Percentiles rank a stretch among this genome's conserved stretches.
These are phyloP conservation scores for Drosophila rubida DNA, from an alignment of 2,888 invertebrate genomes.

Conservation along the genomic window DNA sequence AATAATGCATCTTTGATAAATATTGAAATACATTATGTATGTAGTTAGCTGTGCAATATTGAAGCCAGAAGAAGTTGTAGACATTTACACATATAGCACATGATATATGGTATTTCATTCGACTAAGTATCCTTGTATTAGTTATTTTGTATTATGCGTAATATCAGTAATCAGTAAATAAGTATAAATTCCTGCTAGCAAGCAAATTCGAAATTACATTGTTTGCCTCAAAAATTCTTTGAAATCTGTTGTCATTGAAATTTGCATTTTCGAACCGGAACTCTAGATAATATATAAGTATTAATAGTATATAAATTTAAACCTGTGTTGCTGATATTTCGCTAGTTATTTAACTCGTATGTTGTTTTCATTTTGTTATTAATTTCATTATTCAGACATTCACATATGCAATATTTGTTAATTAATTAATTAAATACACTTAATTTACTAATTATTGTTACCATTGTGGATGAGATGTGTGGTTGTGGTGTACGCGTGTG, in stretches of 20 bases:
- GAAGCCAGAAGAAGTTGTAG: slow-evolving; percentile 22
- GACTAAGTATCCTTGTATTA: slow-evolving; percentile 9
- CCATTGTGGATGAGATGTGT: slow-evolving; percentile 84
- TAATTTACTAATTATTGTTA: slow-evolving; percentile 85
- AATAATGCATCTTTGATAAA: slow-evolving; percentile 4
- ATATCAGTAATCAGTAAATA: slow-evolving; percentile 19
- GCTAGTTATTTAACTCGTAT: slow-evolving; percentile 41
- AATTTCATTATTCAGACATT: slow-evolving; percentile 65
- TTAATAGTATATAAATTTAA: slow-evolving; percentile 28
- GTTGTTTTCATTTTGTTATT: slow-evolving; percentile 19
- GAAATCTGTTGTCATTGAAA: slow-evolving; percentile 13
- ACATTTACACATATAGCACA: slow-evolving; percentile 47
- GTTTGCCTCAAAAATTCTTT: slow-evolving; percentile 11
- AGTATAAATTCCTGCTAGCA: slow-evolving; percentile 29
- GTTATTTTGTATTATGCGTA: slow-evolving; percentile 15
- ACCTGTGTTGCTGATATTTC: slow-evolving; percentile 53
- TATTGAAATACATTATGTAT: slow-evolving; percentile 7
- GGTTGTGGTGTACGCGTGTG: slow-evolving; percentile 56
- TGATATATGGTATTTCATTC: slow-evolving; percentile 14
- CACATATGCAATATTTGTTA: slow-evolving; percentile 50
- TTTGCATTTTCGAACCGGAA: background rate
- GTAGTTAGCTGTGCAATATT: slow-evolving; percentile 16
- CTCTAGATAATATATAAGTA: slow-evolving; percentile 11
- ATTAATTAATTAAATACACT: slow-evolving; percentile 72
- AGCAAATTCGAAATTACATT: slow-evolving; percentile 2